Base-by-base conservation (phyloP, 2,888 invertebrate genomes). In the Asteroscopus sphinx region DNA sequence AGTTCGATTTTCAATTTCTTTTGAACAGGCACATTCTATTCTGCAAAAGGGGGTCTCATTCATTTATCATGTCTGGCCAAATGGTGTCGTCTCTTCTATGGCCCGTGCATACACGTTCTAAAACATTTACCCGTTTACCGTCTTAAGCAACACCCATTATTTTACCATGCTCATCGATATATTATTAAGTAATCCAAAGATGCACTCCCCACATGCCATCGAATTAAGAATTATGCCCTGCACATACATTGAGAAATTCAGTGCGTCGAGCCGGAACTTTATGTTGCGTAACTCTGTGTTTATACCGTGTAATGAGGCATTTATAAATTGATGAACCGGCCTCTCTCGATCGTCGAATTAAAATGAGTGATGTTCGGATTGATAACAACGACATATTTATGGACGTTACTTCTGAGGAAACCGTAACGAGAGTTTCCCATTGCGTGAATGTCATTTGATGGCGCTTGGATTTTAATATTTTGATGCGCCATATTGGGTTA, bases 301-400 rank as follows among this genome's bases (percentile, higher is more conserved):
- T 84, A 68, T 62, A 81, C 78, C 70, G 71, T 79, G 83, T 89
- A 89, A 89, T 90, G 88, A 88, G 82, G 80, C 80, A 82, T 87
- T 89, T 88, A 87, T 83, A 84, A 90, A 88, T 90, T 88, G 89
- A 88, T 87, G 88, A 82, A 71, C 67, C 57, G 67, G 54, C 69
- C 68, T 81, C 80, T 78, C 82, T 74, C 76, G 81, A 82, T 81
- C 72, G 68, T 73, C 81, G 81, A 86, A 88, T 89, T 89, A 89
- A 87, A 88, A 85, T 90, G 90, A 90, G 87, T 87, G 90, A 90
- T 90, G 87, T 78, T 85, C 73, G 65, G 64, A 86, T 84, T 73
- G 76, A 78, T 85, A 85, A 86, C 85, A 88, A 88, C 86, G 88
- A 85, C 86, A 85, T 85, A 83, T 85, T 83, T 85, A 81, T 81